Percentiles rank a stretch among this genome's conserved stretches.
phyloP scores from a whole-genome alignment of 1,140 invertebrate species.

The Ceratina calcarata region DNA sequence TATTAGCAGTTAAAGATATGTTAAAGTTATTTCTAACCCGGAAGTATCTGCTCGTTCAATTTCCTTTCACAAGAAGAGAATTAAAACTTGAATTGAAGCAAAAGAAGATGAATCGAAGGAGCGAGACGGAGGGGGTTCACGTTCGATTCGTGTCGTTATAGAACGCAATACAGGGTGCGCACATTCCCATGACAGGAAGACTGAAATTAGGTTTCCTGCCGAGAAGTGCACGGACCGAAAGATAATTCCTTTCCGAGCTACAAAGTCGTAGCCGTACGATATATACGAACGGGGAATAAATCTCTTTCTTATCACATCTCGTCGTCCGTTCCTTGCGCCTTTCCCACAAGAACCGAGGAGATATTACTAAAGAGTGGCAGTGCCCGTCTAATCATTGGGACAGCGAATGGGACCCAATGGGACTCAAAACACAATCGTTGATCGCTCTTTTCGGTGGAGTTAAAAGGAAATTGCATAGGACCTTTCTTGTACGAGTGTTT shows the following conservation, averaged over 20 bases:
- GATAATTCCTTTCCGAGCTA: slow-evolving; percentile 60
- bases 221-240: slow-evolving; percentile 65
- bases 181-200: slow-evolving; percentile 66
- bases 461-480: too few species aligned
- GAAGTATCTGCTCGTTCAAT: not conserved
- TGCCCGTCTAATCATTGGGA: too few species aligned
- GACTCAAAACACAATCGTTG: too few species aligned
- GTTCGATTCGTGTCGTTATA: slow-evolving; percentile 45
- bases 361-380: too few species aligned
- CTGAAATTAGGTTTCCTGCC: slow-evolving; percentile 67
- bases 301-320: slow-evolving; percentile 41
- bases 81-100: not conserved
- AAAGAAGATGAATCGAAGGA: slow-evolving; percentile 13
- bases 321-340: not conserved
- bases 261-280: slow-evolving; percentile 16
- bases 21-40: too few species aligned
- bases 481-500: too few species aligned
- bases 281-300: slow-evolving; percentile 41
- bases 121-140: not conserved
- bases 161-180: slow-evolving; percentile 51
- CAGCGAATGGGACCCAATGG: too few species aligned
- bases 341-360: too few species aligned
- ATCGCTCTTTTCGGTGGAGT: too few species aligned
- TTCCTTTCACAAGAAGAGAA: not conserved
- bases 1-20: too few species aligned